These are phyloP conservation scores for Lagocephalus sceleratus DNA, from an alignment of 2,797 vertebrate genomes.

Conservation along the genomic window DNA sequence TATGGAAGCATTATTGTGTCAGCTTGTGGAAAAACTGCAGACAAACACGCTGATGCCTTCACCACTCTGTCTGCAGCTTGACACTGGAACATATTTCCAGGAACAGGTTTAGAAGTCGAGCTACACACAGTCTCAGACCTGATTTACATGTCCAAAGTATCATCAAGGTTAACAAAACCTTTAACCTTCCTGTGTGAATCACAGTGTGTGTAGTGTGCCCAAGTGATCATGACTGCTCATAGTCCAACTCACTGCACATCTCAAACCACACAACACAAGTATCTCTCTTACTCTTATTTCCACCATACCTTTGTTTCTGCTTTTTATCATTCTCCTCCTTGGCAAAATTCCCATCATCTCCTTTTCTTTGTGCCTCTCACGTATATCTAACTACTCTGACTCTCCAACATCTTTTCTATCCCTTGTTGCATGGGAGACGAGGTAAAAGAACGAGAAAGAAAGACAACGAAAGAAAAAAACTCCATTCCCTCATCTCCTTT, in stretches of 20 bases:
- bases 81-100: background rate
- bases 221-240: conserved; percentile 6
- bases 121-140: background rate
- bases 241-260: background rate
- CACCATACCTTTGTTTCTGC: conserved; percentile 3
- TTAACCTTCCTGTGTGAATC: conserved; percentile 4
- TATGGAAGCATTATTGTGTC: no score
- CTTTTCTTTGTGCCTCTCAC: conserved; percentile 25
- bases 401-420: conserved; percentile 40
- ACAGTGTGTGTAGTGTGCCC: background rate
- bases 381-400: conserved; percentile 28
- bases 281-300: background rate
- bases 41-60: no score
- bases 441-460: conserved; percentile 44
- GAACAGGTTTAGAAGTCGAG: background rate
- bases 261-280: background rate
- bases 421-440: conserved; percentile 64
- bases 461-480: conserved; percentile 31
- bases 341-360: conserved; percentile 18
- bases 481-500: conserved; percentile 61
- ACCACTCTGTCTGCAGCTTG: background rate
- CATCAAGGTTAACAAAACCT: background rate
- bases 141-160: background rate
- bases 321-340: conserved; percentile 16
- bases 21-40: no score